Percentiles rank a stretch among this genome's conserved stretches.
phyloP scores from a whole-genome alignment of 2,888 invertebrate species.

The Yponomeuta plumbellus region DNA sequence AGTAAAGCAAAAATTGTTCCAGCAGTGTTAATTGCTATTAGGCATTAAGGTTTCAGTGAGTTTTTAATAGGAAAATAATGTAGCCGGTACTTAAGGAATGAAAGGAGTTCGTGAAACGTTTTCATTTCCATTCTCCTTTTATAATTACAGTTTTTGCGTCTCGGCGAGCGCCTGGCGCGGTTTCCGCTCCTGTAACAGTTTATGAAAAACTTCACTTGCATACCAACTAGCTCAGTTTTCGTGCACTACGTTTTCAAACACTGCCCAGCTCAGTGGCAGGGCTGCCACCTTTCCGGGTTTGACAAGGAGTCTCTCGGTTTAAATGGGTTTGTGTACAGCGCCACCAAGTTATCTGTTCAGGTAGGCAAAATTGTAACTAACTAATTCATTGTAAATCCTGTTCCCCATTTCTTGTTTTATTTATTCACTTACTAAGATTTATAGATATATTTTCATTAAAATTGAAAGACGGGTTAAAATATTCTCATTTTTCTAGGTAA shows the following conservation, averaged over 20 bases:
- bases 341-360: no score
- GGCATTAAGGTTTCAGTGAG: background rate
- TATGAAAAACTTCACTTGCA: slow-evolving; percentile 60
- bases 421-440: no score
- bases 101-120: slow-evolving; percentile 40
- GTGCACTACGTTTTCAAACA: slow-evolving; percentile 26
- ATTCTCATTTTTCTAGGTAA: no score
- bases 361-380: no score
- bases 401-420: no score
- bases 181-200: slow-evolving; percentile 43
- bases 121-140: slow-evolving; percentile 55
- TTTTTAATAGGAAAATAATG: slow-evolving; percentile 9
- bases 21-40: slow-evolving; percentile 5
- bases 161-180: slow-evolving; percentile 22
- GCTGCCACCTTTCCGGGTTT: no score
- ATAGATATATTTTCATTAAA: no score
- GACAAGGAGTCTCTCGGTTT: no score
- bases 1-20: background rate
- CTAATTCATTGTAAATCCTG: no score
- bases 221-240: slow-evolving; percentile 54
- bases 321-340: no score
- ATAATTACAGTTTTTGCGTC: slow-evolving; percentile 15
- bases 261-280: background rate
- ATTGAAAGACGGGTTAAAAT: no score
- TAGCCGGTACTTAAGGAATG: slow-evolving; percentile 26